Evolutionary conservation across 35 echinoderm and acorn worm genomes (phyloP), one percentile per base, ranked within the genome.

Genomic region (Heliocidaris erythrogramma): DNA sequence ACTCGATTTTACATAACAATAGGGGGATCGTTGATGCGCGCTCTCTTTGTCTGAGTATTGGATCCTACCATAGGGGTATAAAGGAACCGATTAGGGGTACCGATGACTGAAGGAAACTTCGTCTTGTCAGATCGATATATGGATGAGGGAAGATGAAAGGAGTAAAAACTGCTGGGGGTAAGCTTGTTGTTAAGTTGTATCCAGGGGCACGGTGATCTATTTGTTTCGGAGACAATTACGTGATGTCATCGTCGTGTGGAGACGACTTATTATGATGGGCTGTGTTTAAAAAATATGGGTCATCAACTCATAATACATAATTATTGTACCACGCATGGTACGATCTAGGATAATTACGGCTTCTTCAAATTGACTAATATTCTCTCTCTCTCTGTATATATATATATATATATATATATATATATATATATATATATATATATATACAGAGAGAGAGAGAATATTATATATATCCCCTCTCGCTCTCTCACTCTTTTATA

Each of bases 221-320:
- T 89, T 89, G 87, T 89, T 89, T 48, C 31, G 31, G 31, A 89
- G 30, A 89, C 47, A 89, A 89, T 89, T 89, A 16, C 18, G 24
- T 89, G 87, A 89, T 48, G 47, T 89, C 87, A 89, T 89, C 87
- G 87, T 89, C 87, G 87, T 89, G 11, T n/a, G 87, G 87, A 89
- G 21, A 89, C 87, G 3, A 48, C 87, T 18, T 47, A 89, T 89
- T 89, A 30, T 89, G 65, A 78, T 78, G 65, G 65, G 65, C 18
- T 78, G 27, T 3, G 8, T 78, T 78, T 78, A 29, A n/a, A 78
- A 78, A 78, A 78, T 21, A 78, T 7, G 65, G 27, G 27, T 78
- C 21, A 27, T 27, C 35, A 27, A 24, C 21, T 8, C 2, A 6
- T 4, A 27, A 78, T n/a, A 78, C 65, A 78, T n/a, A n/a, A n/a